Base-by-base conservation (phyloP, 1,140 invertebrate species). In the Sminthurides bifidus region DNA sequence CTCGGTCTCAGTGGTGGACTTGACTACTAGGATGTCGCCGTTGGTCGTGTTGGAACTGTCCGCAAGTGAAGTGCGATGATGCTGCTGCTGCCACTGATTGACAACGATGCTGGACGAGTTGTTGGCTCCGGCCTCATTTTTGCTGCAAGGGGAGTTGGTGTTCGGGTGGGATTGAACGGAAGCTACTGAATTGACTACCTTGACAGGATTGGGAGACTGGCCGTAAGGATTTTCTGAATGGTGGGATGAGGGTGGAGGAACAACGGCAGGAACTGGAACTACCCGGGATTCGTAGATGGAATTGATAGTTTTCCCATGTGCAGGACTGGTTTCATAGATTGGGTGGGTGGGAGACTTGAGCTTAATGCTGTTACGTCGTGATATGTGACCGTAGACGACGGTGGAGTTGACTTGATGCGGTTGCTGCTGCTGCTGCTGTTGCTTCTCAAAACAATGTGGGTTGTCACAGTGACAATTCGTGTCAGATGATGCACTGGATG, bases 241-340 rank as follows among this genome's bases (percentile, higher is more conserved):
- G n/a, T n/a, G 23, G 14, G 44, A 24, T 30, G 2, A 30, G 21
- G 38, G 27, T 43, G 52, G 38, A 17, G 40, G 19, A 44, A 43
- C 35, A 17, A 15, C 6, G 14, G 21, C 24, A 6, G 52, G 26
- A 33, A 27, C 24, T 24, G 24, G 48, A 40, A 51, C 49, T 33
- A 51, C 12, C 21, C 49, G 31, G 21, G 49, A 12, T 35, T 52
- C 49, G 26, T 52, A 52, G 14, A 52, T 52, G n/a, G 31, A 38
- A 38, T 23, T 21, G 15, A 35, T 21, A 27, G 31, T 37, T 43
- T 37, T 51, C 38, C 19, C 30, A 43, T 52, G 43, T 26, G 29
- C 43, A 19, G 23, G 19, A 27, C 44, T 45, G 17, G 50, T 26
- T 37, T 59, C 57, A 55, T 59, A 59, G 10, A 55, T 59, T 27